Percentiles rank a stretch among this genome's conserved stretches.
Evolutionary conservation across 2,113 vertebrate genomes (phyloP).

Genomic region (Anser brachyrhynchus): DNA sequence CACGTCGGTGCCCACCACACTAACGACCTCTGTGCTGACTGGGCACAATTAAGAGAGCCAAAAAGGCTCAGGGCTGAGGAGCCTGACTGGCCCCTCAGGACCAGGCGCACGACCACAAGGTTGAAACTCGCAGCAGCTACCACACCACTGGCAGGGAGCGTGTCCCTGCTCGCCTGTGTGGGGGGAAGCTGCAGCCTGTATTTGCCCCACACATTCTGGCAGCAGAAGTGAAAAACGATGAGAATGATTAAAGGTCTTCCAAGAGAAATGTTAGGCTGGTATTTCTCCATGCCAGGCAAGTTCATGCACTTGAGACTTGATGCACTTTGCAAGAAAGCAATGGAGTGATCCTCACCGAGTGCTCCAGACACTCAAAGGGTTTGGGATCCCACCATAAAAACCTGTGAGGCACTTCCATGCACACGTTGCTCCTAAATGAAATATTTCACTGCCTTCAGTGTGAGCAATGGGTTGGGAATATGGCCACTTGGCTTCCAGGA

Average conservation of each 20-base stretch:
- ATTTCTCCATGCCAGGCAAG: background rate
- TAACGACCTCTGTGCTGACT: background rate
- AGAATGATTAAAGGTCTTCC: background rate
- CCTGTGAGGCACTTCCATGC: background rate
- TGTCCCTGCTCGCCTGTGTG: accelerated
- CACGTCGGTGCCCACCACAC: accelerated
- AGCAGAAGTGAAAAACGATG: background rate
- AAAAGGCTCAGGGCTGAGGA: background rate
- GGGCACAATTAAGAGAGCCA: background rate
- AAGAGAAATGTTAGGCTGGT: background rate
- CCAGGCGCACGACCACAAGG: background rate
- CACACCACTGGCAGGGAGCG: accelerated
- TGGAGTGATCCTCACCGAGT: background rate
- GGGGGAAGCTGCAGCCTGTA: background rate
- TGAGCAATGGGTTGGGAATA: background rate
- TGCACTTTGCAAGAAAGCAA: background rate
- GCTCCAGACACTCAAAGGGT: background rate
- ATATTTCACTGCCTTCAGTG: background rate
- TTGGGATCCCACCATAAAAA: background rate
- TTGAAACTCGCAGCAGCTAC: background rate
- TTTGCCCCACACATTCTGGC: accelerated
- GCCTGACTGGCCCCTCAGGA: background rate
- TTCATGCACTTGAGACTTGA: background rate
- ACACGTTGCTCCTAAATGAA: background rate
- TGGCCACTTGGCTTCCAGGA: background rate